Evolutionary conservation across 2,888 invertebrate genomes (phyloP), one percentile per base, ranked within the genome.

Genomic region (Carterocephalus palaemon): DNA sequence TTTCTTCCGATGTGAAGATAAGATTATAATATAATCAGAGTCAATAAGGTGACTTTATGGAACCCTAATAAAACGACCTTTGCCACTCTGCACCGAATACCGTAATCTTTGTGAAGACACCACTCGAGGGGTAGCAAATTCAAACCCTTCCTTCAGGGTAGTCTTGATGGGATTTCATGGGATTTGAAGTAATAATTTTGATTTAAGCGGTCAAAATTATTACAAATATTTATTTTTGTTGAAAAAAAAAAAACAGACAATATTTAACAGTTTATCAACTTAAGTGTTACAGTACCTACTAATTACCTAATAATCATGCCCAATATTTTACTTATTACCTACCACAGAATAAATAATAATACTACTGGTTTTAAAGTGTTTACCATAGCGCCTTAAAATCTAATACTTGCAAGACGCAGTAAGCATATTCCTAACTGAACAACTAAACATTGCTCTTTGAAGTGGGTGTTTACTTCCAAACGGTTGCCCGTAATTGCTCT

Each of bases 161-260:
- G 43, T 47, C 42, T 39, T 26, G 33, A 26, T 43, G 26, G 32
- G 32, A 43, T 38, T 23, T 32, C 16, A 17, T 13, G 36, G 36
- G 9, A 12, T 24, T 9, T 24, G n/a, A n/a, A n/a, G n/a, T n/a
- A n/a, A n/a, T n/a, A n/a, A n/a, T n/a, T n/a, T n/a, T n/a, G n/a
- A n/a, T n/a, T n/a, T n/a, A n/a, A n/a, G n/a, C n/a, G n/a, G n/a
- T n/a, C n/a, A n/a, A n/a, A n/a, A n/a, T n/a, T n/a, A n/a, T n/a
- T n/a, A n/a, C n/a, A n/a, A n/a, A n/a, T n/a, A n/a, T n/a, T n/a
- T n/a, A n/a, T n/a, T n/a, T n/a, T n/a, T n/a, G n/a, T n/a, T n/a
- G n/a, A n/a, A n/a, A n/a, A n/a, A n/a, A n/a, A n/a, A n/a, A n/a
- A n/a, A n/a, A n/a, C n/a, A n/a, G n/a, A n/a, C n/a, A n/a, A n/a